Base-by-base conservation (phyloP, 1,140 invertebrate species). In the Lycorma delicatula region DNA sequence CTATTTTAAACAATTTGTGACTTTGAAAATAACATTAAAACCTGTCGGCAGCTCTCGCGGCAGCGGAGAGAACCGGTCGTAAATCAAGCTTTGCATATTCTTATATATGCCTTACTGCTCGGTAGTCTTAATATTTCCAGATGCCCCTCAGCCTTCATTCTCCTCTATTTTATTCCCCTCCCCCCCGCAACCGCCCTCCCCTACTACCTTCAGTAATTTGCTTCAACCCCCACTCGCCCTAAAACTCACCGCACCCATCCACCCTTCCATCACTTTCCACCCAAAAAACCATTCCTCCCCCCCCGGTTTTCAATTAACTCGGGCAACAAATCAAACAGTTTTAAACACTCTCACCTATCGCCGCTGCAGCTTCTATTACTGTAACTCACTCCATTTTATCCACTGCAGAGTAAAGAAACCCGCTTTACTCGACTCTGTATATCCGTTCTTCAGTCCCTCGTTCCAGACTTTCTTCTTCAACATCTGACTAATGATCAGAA, bases 1-100 rank as follows among this genome's bases (percentile, higher is more conserved):
- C 49, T 51, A 51, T 51, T 51, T 51, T 51, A 51, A 51, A 51
- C 49, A 51, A 51, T 51, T 51, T 51, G 49, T 51, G 49, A 51
- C 49, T 51, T 51, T 51, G 49, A 51, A 51, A 51, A 51, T 51
- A 51, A 51, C 49, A 51, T 51, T 51, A 51, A 29, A 51, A 51
- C 49, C 49, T 51, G 49, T 44, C 41, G n/a, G n/a, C 41, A 18
- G 3, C n/a, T n/a, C n/a, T n/a, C n/a, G n/a, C n/a, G n/a, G n/a
- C n/a, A n/a, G n/a, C n/a, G n/a, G n/a, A 20, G 41, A 44, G 49
- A 27, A 29, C 23, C 20, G n/a, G 20, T 26, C n/a, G 27, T 51
- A 51, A 51, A 51, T 51, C 49, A 51, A 51, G 49, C 49, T 51
- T 51, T 51, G 49, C 49, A 51, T 51, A 51, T 51, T 51, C 49